These are phyloP conservation scores for Phenganax stokvisi DNA, from an alignment of 92 coral and sea anemone species.

Conservation along the genomic window DNA sequence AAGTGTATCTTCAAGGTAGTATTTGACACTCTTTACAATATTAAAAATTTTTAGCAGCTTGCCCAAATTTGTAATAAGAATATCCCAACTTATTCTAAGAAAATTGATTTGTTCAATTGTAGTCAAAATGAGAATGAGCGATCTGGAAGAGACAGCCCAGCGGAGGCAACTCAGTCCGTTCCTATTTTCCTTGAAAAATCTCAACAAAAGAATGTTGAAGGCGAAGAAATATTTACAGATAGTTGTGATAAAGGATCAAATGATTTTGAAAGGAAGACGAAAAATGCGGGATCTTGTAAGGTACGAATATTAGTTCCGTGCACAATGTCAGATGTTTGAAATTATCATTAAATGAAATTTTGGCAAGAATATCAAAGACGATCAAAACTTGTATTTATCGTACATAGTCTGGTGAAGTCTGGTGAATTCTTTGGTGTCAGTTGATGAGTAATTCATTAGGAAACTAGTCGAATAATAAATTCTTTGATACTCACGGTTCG, in stretches of 20 bases:
- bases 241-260: constrained; percentile 18
- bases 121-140: not conserved
- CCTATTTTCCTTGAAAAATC: not conserved
- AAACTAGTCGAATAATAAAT: no score
- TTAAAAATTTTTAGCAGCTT: not conserved
- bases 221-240: constrained; percentile 3
- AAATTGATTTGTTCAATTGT: not conserved
- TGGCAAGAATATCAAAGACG: no score
- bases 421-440: no score
- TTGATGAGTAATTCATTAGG: no score
- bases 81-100: not conserved
- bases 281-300: constrained; percentile 9
- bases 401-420: no score
- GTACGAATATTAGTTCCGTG: not conserved
- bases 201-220: constrained; percentile 13
- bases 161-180: not conserved
- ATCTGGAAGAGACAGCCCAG: not conserved
- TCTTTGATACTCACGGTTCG: no score
- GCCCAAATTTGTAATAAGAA: not conserved
- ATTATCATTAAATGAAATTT: no score
- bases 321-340: not conserved
- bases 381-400: no score
- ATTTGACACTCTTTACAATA: not conserved
- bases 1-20: not conserved
- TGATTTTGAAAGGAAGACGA: constrained; percentile 14